A percentile compares a stretch with the other conserved stretches of the same genome.
Evolutionary conservation across 2,888 invertebrate species (phyloP).

Genomic region (Drosophila parthenogenetica): DNA sequence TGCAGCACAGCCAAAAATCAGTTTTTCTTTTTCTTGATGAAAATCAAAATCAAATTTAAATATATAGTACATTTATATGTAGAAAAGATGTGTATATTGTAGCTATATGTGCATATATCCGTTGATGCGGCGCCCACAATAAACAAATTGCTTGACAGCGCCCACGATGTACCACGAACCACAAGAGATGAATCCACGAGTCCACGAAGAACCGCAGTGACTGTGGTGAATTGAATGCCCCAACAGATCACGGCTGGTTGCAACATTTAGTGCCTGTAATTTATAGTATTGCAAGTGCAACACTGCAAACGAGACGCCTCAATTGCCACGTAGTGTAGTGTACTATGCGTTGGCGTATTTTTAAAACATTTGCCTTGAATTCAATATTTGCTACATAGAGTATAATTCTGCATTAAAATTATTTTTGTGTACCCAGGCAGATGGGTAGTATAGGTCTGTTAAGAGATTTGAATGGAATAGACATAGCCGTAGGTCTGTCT

Average conservation of each 20-base stretch:
- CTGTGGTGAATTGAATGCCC: slow-evolving; percentile 76
- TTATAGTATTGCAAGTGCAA: slow-evolving; percentile 59
- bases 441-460: too few relatives aligned
- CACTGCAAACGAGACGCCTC: slow-evolving; percentile 19
- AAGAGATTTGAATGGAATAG: too few relatives aligned
- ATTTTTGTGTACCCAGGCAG: too few relatives aligned
- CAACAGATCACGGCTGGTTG: slow-evolving; percentile 62
- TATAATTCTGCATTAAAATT: too few relatives aligned
- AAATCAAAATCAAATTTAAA: slow-evolving; percentile 47
- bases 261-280: slow-evolving; percentile 51
- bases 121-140: slow-evolving; percentile 61
- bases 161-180: slow-evolving; percentile 49
- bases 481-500: too few relatives aligned
- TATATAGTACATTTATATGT: slow-evolving; percentile 16
- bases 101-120: slow-evolving; percentile 5
- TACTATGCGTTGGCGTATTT: slow-evolving; percentile 61
- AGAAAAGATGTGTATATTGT: slow-evolving; percentile 5
- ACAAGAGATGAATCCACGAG: not conserved
- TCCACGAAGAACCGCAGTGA: slow-evolving; percentile 11
- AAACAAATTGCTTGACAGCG: slow-evolving; percentile 74
- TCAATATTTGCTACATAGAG: not conserved
- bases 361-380: slow-evolving; percentile 75
- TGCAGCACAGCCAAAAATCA: slow-evolving; percentile 34
- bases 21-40: slow-evolving; percentile 28
- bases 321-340: slow-evolving; percentile 22